These are phyloP conservation scores for Anabacerthia variegaticeps DNA, from an alignment of 2,797 vertebrate genomes.

Conservation along the genomic window DNA sequence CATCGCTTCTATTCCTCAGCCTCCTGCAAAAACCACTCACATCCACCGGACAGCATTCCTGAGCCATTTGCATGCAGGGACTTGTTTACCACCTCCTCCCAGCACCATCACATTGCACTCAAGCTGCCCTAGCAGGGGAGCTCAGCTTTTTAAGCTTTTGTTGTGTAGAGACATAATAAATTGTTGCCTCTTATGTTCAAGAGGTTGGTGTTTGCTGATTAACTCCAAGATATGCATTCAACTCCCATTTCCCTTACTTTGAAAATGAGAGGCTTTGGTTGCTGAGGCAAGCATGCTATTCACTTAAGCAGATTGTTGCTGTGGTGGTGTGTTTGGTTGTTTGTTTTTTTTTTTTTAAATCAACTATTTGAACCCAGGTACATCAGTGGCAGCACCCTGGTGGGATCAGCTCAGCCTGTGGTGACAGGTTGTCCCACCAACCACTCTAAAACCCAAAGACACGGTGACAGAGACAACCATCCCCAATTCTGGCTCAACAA, in stretches of 20 bases:
- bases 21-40: background rate
- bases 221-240: background rate
- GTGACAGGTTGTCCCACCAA: background rate
- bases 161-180: constrained; percentile 15
- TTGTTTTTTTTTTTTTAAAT: background rate
- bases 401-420: background rate
- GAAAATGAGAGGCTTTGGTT: background rate
- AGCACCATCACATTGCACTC: background rate
- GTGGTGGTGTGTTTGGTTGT: background rate
- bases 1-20: background rate
- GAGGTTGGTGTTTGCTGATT: background rate
- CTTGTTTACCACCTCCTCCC: background rate
- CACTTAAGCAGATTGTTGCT: background rate
- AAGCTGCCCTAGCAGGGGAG: background rate
- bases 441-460: background rate
- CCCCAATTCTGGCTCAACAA: background rate
- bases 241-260: background rate
- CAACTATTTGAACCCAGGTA: background rate
- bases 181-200: background rate
- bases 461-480: background rate
- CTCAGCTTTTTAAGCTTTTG: constrained; percentile 3
- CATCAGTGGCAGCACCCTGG: background rate
- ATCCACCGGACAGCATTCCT: background rate
- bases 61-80: background rate
- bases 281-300: background rate